Percentiles rank a stretch among this genome's conserved stretches.
These are phyloP conservation scores for Calosoma granatense DNA, from an alignment of 1,140 invertebrate genomes.

Conservation along the genomic window DNA sequence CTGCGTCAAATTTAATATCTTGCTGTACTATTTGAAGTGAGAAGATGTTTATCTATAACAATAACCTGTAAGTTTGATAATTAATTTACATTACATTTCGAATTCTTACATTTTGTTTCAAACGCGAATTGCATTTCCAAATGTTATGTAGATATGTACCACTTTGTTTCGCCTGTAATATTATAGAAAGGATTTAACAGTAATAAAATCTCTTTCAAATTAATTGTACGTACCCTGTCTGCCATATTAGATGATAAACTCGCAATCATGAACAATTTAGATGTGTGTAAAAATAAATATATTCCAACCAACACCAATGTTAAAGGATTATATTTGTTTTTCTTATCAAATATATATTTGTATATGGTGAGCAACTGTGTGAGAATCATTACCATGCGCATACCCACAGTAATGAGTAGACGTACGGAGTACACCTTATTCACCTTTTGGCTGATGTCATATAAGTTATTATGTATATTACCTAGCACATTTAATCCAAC, in stretches of 20 bases:
- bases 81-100: too few species aligned
- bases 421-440: background rate
- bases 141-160: background rate
- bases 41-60: background rate
- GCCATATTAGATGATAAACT: background rate
- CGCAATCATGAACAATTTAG: background rate
- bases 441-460: background rate
- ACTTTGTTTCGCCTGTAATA: background rate
- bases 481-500: background rate
- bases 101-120: background rate
- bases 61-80: too few species aligned
- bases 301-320: background rate
- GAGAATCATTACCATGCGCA: background rate
- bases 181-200: too few species aligned
- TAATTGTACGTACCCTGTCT: too few species aligned
- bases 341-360: background rate
- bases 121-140: background rate
- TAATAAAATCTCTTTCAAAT: too few species aligned
- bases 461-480: background rate
- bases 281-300: conserved; percentile 2
- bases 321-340: background rate
- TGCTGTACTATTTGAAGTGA: background rate
- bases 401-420: background rate
- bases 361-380: background rate
- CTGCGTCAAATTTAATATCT: background rate